Conservation (phyloP, 2,113 vertebrate species). For the Hippoglossus stenolepis region DNA sequence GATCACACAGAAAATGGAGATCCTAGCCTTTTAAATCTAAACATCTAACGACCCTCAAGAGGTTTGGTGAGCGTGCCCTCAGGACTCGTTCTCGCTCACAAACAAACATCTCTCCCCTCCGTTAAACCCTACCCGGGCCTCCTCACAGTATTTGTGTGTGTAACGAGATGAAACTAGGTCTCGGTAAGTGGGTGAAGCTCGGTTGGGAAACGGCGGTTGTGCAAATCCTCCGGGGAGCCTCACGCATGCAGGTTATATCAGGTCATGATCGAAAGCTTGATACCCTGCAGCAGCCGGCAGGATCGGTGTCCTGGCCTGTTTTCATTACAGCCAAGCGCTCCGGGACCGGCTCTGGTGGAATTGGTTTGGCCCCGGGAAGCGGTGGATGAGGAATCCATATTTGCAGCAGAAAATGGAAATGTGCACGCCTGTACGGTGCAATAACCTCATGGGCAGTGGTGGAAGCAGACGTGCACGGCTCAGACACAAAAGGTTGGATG, state of each 20-base stretch:
- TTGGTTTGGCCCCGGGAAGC: constrained; percentile 56
- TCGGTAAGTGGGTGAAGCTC: constrained; percentile 33
- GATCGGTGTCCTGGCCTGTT: constrained; percentile 42
- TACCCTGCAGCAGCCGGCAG: constrained; percentile 44
- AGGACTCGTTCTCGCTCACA: constrained; percentile 14
- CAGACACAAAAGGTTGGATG: constrained; percentile 28
- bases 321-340: constrained; percentile 41
- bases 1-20: constrained; percentile 12
- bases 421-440: constrained; percentile 11
- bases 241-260: constrained; percentile 46
- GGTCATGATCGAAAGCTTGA: constrained; percentile 55
- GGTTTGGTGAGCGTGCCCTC: constrained; percentile 33
- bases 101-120: constrained; percentile 41
- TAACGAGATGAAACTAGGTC: constrained; percentile 39
- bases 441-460: constrained; percentile 20
- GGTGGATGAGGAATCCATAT: constrained; percentile 57
- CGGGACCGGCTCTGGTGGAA: constrained; percentile 44
- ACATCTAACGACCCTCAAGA: constrained; percentile 21
- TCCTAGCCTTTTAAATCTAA: constrained; percentile 4
- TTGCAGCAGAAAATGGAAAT: constrained; percentile 51
- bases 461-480: constrained; percentile 26
- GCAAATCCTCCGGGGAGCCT: constrained; percentile 8
- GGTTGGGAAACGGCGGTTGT: background rate
- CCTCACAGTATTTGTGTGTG: constrained; percentile 3
- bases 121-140: constrained; percentile 23